A percentile compares a stretch with the other conserved stretches of the same genome.
Conservation (phyloP, 2,797 vertebrate species). For the Phrynocephalus vlangalii region DNA sequence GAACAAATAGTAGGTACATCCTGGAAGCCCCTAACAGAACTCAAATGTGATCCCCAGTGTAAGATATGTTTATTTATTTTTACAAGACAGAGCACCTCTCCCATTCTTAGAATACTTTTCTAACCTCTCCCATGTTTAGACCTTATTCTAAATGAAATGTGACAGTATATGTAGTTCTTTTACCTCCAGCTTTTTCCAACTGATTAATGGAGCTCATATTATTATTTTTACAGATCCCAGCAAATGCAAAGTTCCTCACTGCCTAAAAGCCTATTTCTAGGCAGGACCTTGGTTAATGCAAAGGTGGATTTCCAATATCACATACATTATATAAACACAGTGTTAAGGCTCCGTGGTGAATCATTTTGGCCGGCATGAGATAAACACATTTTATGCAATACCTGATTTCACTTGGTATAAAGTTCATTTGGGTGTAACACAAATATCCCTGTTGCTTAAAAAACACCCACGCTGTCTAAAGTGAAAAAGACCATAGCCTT, state of each 20-base stretch:
- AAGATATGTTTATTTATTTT: no score
- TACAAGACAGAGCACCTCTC: no score
- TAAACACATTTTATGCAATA: background rate
- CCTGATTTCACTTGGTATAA: background rate
- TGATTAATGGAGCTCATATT: background rate
- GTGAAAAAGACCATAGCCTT: background rate
- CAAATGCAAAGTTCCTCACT: background rate
- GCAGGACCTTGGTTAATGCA: background rate
- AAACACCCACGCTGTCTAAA: background rate
- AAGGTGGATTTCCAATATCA: background rate
- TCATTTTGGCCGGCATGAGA: constrained; percentile 4
- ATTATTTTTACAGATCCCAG: background rate
- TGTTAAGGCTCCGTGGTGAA: background rate
- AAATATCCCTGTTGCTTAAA: background rate
- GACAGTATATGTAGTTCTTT: background rate
- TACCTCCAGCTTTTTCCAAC: background rate
- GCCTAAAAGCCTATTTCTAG: background rate
- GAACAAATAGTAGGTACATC: background rate
- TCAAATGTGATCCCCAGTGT: no score
- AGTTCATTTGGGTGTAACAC: constrained; percentile 18
- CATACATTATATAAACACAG: background rate
- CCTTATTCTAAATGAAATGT: background rate
- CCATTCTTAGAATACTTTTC: no score
- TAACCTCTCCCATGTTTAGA: background rate
- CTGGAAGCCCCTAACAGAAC: background rate